These are phyloP conservation scores for Hylaeus anthracinus DNA, from an alignment of 1,140 invertebrate genomes.

Conservation along the genomic window DNA sequence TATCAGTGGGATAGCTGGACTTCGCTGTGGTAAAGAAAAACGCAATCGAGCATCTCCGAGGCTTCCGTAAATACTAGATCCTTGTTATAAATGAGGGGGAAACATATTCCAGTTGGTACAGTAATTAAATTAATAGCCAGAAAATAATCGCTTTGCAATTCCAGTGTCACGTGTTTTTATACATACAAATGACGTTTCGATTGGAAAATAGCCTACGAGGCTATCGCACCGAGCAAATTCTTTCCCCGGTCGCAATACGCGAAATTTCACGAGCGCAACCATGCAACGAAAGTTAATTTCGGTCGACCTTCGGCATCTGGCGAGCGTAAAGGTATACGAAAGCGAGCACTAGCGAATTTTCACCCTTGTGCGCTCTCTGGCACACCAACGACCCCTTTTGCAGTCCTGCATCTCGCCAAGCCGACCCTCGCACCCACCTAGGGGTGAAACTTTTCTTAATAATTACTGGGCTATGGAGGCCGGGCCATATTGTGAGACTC, in stretches of 20 bases:
- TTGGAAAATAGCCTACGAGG: neutral
- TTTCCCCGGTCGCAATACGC: neutral
- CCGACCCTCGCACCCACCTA: constrained; percentile 54
- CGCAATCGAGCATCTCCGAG: no score
- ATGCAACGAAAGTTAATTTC: constrained; percentile 42
- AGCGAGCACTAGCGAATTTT: constrained; percentile 57
- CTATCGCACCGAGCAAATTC: no score
- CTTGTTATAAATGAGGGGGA: no score
- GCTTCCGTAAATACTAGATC: no score
- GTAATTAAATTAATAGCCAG: no score
- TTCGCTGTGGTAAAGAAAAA: neutral
- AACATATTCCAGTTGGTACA: no score
- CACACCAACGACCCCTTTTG: constrained; percentile 48
- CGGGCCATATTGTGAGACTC: constrained; percentile 52
- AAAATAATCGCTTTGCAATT: no score
- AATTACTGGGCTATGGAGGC: constrained; percentile 60
- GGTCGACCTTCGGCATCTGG: constrained; percentile 50
- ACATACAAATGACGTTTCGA: no score
- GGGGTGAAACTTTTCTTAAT: constrained; percentile 60
- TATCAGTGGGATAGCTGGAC: constrained; percentile 27
- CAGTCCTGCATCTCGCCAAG: constrained; percentile 42
- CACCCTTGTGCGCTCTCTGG: constrained; percentile 29
- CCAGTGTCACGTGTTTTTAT: no score
- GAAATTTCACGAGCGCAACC: constrained; percentile 11
- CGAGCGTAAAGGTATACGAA: constrained; percentile 15